Conservation (phyloP, 92 coral and sea anemone genomes). For the Montipora capitata region DNA sequence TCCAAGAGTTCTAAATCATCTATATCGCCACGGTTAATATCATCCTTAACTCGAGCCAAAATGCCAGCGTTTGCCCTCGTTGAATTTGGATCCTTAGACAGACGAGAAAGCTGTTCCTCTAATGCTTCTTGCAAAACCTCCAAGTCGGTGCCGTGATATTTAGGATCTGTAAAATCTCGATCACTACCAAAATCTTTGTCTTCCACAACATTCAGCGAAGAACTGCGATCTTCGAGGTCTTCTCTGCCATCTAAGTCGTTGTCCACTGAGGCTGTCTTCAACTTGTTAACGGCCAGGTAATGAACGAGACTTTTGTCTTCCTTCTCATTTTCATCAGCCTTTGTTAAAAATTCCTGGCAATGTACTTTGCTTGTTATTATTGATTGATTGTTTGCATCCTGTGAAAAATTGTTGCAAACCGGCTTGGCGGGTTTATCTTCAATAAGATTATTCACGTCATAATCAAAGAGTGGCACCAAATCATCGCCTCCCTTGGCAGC, state of each 20-base stretch:
- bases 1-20: slow-evolving; percentile 78
- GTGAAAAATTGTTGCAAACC: slow-evolving; percentile 6
- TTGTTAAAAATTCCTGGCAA: slow-evolving; percentile 15
- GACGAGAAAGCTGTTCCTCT: slow-evolving; percentile 57
- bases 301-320: slow-evolving; percentile 45
- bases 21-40: slow-evolving; percentile 76
- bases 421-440: background rate
- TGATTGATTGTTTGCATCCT: slow-evolving; percentile 3
- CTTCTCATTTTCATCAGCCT: slow-evolving; percentile 20
- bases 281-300: slow-evolving; percentile 46
- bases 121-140: slow-evolving; percentile 50
- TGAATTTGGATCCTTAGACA: slow-evolving; percentile 42
- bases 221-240: background rate
- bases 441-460: background rate
- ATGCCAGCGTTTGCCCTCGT: slow-evolving; percentile 36
- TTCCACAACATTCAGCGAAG: background rate
- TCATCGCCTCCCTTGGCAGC: slow-evolving; percentile 3
- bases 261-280: slow-evolving; percentile 29
- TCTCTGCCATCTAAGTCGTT: background rate
- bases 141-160: slow-evolving; percentile 41
- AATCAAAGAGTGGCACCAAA: slow-evolving; percentile 14
- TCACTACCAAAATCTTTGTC: background rate
- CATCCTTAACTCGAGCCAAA: slow-evolving; percentile 78
- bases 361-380: background rate
- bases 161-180: slow-evolving; percentile 6